phyloP scores from a whole-genome alignment of 92 coral and sea anemone genomes.

The Phenganax marumi region DNA sequence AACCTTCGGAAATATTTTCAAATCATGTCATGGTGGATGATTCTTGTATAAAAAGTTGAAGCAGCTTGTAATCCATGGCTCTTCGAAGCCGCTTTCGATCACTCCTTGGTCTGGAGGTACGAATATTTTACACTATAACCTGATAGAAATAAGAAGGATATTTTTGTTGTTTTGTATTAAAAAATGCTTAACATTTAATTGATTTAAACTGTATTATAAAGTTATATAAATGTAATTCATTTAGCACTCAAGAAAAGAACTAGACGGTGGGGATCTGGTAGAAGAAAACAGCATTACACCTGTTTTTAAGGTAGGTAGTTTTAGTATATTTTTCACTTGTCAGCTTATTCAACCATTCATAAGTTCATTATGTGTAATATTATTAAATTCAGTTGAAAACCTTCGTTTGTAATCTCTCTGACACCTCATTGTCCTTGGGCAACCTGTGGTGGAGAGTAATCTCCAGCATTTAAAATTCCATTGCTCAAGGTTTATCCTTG shows the following conservation, averaged over 20 bases:
- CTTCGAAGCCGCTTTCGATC: slow-evolving; percentile 81
- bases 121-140: slow-evolving; percentile 22
- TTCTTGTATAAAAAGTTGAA: neutral
- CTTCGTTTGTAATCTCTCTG: too few relatives aligned
- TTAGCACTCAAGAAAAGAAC: slow-evolving; percentile 38
- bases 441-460: neutral
- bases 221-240: neutral
- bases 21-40: slow-evolving; percentile 28
- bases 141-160: neutral
- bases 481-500: neutral
- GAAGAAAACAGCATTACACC: neutral
- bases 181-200: neutral
- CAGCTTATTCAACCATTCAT: neutral
- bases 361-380: neutral
- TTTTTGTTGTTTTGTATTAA: neutral
- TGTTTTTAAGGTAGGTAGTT: slow-evolving; percentile 11
- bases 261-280: slow-evolving; percentile 25
- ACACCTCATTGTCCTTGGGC: too few relatives aligned
- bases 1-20: neutral
- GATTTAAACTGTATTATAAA: neutral
- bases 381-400: too few relatives aligned
- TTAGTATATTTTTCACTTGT: neutral
- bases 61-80: slow-evolving; percentile 58
- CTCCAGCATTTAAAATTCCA: neutral
- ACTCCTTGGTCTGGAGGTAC: slow-evolving; percentile 86